A percentile compares a stretch with the other conserved stretches of the same genome.
Evolutionary conservation across 2,113 vertebrate species (phyloP).

Genomic region (Candoia aspera): DNA sequence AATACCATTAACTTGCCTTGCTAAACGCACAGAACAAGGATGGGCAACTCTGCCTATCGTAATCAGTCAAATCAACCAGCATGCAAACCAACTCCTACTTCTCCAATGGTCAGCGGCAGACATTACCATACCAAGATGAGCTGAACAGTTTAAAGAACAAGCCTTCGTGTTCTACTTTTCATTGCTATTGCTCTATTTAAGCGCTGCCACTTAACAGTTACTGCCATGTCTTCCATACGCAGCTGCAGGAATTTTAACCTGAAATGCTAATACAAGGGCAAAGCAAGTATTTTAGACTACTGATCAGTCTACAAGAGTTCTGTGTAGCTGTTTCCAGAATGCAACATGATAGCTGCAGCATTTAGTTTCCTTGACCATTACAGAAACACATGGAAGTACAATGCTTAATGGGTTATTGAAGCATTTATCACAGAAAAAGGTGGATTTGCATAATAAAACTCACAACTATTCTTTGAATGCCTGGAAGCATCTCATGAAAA

Average conservation of each 20-base stretch:
- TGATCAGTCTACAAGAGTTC: background rate
- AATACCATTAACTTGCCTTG: background rate
- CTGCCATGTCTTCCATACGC: background rate
- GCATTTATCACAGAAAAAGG: background rate
- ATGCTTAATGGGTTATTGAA: background rate
- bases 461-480: background rate
- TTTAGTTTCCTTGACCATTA: background rate
- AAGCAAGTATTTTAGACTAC: background rate
- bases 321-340: background rate
- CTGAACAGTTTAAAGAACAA: background rate
- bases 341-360: background rate
- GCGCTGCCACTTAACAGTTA: background rate
- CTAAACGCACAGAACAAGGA: background rate
- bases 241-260: background rate
- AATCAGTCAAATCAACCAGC: background rate
- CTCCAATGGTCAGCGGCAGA: background rate
- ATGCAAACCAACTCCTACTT: background rate
- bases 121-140: background rate
- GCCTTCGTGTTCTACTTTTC: background rate
- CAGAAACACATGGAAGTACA: background rate
- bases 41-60: background rate
- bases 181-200: background rate
- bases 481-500: background rate
- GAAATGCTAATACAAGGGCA: background rate
- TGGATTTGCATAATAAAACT: background rate